Percentiles rank a stretch among this genome's conserved stretches.
These are phyloP conservation scores for Tragelaphus strepsiceros DNA, from an alignment of 2,113 vertebrate genomes.

Conservation along the genomic window DNA sequence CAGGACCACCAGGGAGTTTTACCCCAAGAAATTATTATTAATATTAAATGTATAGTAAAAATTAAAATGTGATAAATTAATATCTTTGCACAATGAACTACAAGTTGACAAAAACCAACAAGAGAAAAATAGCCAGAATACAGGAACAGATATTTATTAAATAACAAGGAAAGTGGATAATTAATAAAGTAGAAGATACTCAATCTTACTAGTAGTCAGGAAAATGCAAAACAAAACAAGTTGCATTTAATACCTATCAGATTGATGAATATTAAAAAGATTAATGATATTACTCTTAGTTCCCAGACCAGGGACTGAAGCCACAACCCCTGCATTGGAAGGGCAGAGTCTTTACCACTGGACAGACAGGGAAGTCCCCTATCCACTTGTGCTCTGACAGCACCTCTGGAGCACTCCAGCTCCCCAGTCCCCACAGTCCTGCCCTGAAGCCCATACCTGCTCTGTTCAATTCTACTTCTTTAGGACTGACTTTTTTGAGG, in stretches of 20 bases:
- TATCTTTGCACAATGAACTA: background rate
- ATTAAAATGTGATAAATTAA: background rate
- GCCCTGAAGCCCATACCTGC: background rate
- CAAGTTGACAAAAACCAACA: background rate
- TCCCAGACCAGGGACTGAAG: background rate
- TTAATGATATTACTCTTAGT: background rate
- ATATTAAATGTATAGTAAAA: background rate
- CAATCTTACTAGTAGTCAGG: background rate
- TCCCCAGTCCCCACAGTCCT: background rate
- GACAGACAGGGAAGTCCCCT: background rate
- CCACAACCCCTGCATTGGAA: background rate
- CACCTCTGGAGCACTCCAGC: background rate
- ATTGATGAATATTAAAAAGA: background rate
- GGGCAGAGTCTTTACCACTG: background rate
- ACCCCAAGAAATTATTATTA: background rate
- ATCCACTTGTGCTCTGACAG: background rate
- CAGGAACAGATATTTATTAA: background rate
- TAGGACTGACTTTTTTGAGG: background rate
- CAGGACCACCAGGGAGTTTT: background rate
- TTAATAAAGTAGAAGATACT: background rate
- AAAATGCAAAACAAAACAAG: constrained; percentile 13
- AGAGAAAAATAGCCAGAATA: background rate
- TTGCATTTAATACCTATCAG: background rate
- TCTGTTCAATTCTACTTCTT: background rate
- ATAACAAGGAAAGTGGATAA: background rate